Base-by-base conservation (phyloP, 2,113 vertebrate genomes). In the Saimiri boliviensis region DNA sequence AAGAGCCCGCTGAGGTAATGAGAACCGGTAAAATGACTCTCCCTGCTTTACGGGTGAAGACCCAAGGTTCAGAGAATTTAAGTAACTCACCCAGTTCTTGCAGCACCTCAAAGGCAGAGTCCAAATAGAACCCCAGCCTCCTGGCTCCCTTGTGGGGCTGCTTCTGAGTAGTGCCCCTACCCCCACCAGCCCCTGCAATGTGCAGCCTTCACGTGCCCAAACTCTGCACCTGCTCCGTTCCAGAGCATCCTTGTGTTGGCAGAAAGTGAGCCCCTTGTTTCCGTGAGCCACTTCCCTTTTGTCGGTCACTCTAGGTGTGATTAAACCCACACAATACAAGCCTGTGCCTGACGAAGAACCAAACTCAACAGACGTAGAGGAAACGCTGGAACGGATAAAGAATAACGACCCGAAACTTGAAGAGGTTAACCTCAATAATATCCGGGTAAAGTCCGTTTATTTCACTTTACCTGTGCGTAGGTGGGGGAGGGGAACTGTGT, bases 401-500 rank as follows among this genome's bases (percentile, higher is more conserved):
- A 99, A 90, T 97, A 99, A 99, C 4, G 99, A 99, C 97, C 99
- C 99, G 0, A 98, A 99, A 58, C 99, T 99, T 30, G 98, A 99
- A 94, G 99, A 99, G 94, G 99, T 99, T 95, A 99, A 99, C 98
- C 99, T 99, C 76, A 99, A 99, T 97, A 99, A 99, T 98, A 99
- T 99, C 95, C 99, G 98, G 99, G 99, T 99, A 97, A 63, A 52
- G 52, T 60, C 32, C 60, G 91, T 91, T 52, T 80, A 6, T 54
- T 54, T 47, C 84, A 0, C 3, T 73, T 20, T 12, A 11, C 68
- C 82, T 6, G n/a, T 70, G 76, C 8, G 49, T 17, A 30, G 11
- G 8, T 4, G 4, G 37, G 49, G 54, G 49, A 16, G 47, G 27
- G 7, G 13, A 19, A n/a, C 21, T 0, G 1, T 11, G 56, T 30